phyloP scores from a whole-genome alignment of 2,797 vertebrate genomes.

The Pristis pectinata region DNA sequence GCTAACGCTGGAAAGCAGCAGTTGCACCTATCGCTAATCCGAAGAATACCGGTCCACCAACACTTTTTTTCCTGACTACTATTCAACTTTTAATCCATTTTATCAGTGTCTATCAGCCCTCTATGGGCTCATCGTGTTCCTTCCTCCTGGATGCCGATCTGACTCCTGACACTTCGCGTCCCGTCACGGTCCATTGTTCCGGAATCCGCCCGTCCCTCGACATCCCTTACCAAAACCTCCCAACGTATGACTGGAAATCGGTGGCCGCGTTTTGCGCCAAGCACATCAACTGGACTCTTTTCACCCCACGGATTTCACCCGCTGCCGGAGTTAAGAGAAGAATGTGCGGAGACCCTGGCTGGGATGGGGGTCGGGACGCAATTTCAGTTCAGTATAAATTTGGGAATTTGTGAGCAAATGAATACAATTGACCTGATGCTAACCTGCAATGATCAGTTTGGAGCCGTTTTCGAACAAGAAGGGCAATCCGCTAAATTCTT shows the following conservation, averaged over 20 bases:
- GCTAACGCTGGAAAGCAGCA: too few species aligned
- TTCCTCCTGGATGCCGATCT: not conserved
- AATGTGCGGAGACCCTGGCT: not conserved
- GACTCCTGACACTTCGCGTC: not conserved
- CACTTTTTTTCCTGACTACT: too few species aligned
- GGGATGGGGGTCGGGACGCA: fast-evolving
- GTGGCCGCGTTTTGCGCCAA: not conserved
- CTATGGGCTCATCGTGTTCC: too few species aligned
- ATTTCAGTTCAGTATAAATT: not conserved
- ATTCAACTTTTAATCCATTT: too few species aligned
- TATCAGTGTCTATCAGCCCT: too few species aligned
- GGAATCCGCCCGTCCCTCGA: not conserved
- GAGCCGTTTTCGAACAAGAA: not conserved
- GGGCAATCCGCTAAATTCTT: too few species aligned
- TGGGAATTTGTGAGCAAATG: not conserved
- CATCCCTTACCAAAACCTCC: not conserved
- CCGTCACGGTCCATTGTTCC: not conserved
- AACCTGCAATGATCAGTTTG: not conserved
- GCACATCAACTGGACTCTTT: not conserved
- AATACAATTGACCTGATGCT: too few species aligned
- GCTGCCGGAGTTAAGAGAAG: not conserved
- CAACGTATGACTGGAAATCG: fast-evolving
- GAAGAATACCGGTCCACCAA: too few species aligned
- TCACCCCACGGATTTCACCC: not conserved
- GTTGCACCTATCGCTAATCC: too few species aligned